Percentiles rank a stretch among this genome's conserved stretches.
These are phyloP conservation scores for Pachliopta kotzebuea DNA, from an alignment of 2,888 invertebrate genomes.

Conservation along the genomic window DNA sequence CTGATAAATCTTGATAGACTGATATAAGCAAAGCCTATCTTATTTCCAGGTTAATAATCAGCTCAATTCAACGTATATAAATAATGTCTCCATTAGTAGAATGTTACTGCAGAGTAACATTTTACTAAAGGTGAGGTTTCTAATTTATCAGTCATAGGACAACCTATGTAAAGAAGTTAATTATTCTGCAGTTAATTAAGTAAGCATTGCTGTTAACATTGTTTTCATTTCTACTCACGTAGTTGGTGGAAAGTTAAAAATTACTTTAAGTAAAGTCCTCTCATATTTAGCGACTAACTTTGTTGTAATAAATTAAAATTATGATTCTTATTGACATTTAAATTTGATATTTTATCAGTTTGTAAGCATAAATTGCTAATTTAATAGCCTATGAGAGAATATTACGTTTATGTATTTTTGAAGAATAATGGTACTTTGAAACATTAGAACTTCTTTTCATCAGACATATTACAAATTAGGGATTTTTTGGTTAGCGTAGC, in stretches of 20 bases:
- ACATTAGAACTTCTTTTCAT: too few relatives aligned
- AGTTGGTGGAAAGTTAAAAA: slow-evolving; percentile 15
- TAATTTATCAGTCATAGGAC: slow-evolving; percentile 1
- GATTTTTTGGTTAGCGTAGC: too few relatives aligned
- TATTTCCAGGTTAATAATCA: too few relatives aligned
- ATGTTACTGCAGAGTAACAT: neutral
- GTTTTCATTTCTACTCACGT: slow-evolving; percentile 24
- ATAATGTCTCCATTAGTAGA: too few relatives aligned
- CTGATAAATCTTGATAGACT: too few relatives aligned
- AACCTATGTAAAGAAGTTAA: slow-evolving; percentile 21
- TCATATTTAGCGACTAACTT: slow-evolving; percentile 7
- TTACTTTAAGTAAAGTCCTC: slow-evolving; percentile 17
- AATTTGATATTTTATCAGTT: neutral
- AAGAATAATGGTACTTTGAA: too few relatives aligned
- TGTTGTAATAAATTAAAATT: neutral
- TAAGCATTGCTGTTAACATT: slow-evolving; percentile 27
- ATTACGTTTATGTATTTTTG: neutral
- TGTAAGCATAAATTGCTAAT: neutral
- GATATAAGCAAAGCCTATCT: too few relatives aligned
- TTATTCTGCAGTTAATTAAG: slow-evolving; percentile 25
- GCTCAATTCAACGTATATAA: too few relatives aligned
- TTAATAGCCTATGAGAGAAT: neutral
- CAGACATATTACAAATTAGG: too few relatives aligned
- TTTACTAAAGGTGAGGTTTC: neutral
- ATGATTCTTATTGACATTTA: neutral